These are phyloP conservation scores for Beroe forskalii DNA, from an alignment of 37 sponge, comb jelly and placozoan genomes.

Conservation along the genomic window DNA sequence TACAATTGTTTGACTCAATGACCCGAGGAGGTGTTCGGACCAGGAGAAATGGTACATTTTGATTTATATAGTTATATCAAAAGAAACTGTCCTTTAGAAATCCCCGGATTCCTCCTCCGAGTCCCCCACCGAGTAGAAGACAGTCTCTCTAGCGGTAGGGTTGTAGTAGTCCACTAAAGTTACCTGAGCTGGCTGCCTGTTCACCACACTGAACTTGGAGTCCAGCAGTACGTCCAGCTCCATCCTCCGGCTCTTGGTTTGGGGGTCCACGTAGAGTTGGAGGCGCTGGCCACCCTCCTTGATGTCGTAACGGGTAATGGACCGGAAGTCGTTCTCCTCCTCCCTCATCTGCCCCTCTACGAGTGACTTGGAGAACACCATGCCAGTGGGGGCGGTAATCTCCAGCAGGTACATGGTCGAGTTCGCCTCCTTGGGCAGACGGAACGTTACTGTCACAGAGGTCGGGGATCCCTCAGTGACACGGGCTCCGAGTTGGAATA, in stretches of 20 bases:
- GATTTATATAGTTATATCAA: too few relatives aligned
- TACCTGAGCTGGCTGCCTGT: background rate
- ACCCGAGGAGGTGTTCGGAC: too few relatives aligned
- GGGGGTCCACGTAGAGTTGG: constrained; percentile 1
- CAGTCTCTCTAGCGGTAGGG: background rate
- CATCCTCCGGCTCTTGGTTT: background rate
- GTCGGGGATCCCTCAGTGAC: background rate
- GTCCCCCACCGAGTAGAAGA: background rate
- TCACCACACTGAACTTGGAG: background rate
- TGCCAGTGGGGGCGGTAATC: background rate
- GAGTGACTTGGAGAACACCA: background rate
- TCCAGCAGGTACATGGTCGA: constrained; percentile 18
- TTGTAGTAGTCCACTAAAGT: constrained; percentile 11
- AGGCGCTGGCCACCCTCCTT: constrained; percentile 32
- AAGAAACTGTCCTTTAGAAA: too few relatives aligned
- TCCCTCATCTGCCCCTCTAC: background rate
- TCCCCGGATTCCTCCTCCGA: too few relatives aligned
- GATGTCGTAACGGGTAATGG: constrained; percentile 4
- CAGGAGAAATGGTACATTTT: too few relatives aligned
- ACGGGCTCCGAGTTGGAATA: background rate
- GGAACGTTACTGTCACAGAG: background rate
- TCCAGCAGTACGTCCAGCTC: background rate
- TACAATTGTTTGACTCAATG: too few relatives aligned
- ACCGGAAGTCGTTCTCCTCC: background rate
- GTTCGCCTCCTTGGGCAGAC: background rate